Percentiles rank a stretch among this genome's conserved stretches.
Conservation (phyloP, 2,113 vertebrate genomes). For the Stegostoma tigrinum region DNA sequence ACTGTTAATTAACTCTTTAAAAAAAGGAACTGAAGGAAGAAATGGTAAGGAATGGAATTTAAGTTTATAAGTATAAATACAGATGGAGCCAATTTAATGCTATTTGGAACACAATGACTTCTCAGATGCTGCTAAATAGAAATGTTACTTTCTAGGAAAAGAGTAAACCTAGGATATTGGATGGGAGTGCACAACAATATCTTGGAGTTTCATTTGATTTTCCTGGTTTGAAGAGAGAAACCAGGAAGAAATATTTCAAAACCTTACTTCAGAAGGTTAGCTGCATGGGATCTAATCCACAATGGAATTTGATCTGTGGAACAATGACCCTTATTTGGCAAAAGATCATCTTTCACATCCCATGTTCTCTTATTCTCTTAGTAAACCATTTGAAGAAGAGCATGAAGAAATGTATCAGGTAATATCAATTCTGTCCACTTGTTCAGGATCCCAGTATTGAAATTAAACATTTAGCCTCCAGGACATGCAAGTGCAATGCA, state of each 20-base stretch:
- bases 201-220: not conserved
- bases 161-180: not conserved
- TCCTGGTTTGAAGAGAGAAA: not conserved
- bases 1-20: conserved; percentile 2
- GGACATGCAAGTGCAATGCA: too few relatives aligned
- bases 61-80: not conserved
- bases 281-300: not conserved
- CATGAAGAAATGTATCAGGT: not conserved
- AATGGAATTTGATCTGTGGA: not conserved
- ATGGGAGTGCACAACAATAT: not conserved
- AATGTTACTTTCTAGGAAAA: not conserved
- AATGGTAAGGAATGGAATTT: not conserved
- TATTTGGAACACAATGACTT: not conserved
- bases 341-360: not conserved
- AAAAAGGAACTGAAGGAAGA: not conserved
- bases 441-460: not conserved
- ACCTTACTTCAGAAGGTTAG: not conserved
- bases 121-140: not conserved
- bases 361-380: not conserved
- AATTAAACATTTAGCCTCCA: not conserved
- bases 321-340: not conserved
- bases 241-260: not conserved
- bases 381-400: not conserved
- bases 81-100: conserved; percentile 4
- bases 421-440: not conserved